Percentiles rank a stretch among this genome's conserved stretches.
Conservation (phyloP, 2,888 invertebrate genomes). For the Leptopilina syphax region DNA sequence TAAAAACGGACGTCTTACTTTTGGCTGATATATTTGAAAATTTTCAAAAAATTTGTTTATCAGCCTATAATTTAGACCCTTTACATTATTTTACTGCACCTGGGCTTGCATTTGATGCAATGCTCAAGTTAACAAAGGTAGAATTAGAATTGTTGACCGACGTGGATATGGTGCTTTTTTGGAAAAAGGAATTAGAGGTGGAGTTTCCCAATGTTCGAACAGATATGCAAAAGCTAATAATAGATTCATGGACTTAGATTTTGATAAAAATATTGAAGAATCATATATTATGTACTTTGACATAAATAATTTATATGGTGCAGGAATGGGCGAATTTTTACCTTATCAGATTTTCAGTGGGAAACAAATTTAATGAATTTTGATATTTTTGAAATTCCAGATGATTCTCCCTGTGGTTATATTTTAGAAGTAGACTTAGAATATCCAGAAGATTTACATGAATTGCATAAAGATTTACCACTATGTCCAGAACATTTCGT, state of each 20-base stretch:
- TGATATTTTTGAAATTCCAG: constrained; percentile 4
- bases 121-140: constrained; percentile 50
- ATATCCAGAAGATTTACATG: constrained; percentile 58
- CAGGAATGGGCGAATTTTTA: constrained; percentile 66
- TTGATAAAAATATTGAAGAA: background rate
- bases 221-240: constrained; percentile 60
- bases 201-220: constrained; percentile 55
- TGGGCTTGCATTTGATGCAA: constrained; percentile 16
- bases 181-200: constrained; percentile 60
- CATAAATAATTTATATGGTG: constrained; percentile 70
- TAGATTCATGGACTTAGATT: constrained; percentile 49
- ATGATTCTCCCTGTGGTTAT: constrained; percentile 39
- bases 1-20: background rate
- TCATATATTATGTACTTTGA: constrained; percentile 63
- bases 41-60: constrained; percentile 45
- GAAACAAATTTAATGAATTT: constrained; percentile 13
- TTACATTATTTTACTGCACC: constrained; percentile 5
- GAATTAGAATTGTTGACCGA: constrained; percentile 53
- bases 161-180: constrained; percentile 57
- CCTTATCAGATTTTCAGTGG: constrained; percentile 67
- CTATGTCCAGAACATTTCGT: constrained; percentile 39
- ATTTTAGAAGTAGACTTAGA: constrained; percentile 55
- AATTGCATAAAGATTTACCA: constrained; percentile 66
- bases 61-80: constrained; percentile 35
- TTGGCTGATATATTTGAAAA: constrained; percentile 56